These are phyloP conservation scores for Argyra leucocephala DNA, from an alignment of 2,888 invertebrate genomes.

Conservation along the genomic window DNA sequence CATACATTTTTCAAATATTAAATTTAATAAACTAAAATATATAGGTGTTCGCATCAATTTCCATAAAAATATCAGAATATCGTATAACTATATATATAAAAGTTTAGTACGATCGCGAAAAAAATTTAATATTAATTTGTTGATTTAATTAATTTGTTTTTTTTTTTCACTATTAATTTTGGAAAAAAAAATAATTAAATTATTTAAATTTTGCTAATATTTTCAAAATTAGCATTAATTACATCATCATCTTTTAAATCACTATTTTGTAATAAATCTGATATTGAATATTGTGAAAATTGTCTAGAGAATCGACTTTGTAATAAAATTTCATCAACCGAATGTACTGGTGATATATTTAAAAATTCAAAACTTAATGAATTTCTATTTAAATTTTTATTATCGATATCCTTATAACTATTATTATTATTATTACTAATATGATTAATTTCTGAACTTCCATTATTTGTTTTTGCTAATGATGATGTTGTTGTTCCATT, in stretches of 20 bases:
- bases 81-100: too few species aligned
- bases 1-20: too few species aligned
- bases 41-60: too few species aligned
- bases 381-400: background rate
- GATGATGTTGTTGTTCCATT: background rate
- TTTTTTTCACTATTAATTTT: too few species aligned
- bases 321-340: constrained; percentile 40
- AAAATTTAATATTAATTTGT: too few species aligned
- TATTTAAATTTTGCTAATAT: background rate
- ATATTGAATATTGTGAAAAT: constrained; percentile 41
- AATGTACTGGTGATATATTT: constrained; percentile 31
- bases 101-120: too few species aligned
- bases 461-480: background rate
- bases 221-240: background rate
- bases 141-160: too few species aligned
- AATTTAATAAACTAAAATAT: too few species aligned
- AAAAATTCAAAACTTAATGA: background rate
- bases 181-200: too few species aligned
- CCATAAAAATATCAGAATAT: too few species aligned
- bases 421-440: background rate
- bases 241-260: constrained; percentile 2
- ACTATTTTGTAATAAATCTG: constrained; percentile 35
- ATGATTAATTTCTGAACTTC: background rate
- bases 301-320: constrained; percentile 39
- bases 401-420: background rate